These are phyloP conservation scores for Clunio marinus DNA, from an alignment of 2,888 invertebrate species.

Conservation along the genomic window DNA sequence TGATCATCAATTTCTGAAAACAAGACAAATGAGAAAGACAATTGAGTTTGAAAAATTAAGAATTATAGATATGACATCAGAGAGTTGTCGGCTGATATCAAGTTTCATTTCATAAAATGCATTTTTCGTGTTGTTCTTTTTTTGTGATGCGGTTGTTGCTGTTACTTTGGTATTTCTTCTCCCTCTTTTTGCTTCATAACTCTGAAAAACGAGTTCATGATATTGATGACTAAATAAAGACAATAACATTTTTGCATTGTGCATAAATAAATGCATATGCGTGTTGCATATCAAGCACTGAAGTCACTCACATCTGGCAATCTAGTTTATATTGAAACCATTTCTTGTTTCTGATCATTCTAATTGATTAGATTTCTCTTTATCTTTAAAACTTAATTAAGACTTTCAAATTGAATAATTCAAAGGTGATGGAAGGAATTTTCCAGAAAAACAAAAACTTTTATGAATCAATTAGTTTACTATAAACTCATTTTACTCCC, in stretches of 20 bases:
- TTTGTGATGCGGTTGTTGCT: not conserved
- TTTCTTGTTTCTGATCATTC: too few species aligned
- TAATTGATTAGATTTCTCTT: too few species aligned
- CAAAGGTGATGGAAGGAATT: not conserved
- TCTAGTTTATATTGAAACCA: too few species aligned
- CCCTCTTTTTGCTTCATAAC: not conserved
- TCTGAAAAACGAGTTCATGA: not conserved
- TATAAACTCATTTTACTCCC: not conserved
- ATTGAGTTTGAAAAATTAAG: constrained; percentile 4
- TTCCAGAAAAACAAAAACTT: too few species aligned
- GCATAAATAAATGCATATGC: not conserved
- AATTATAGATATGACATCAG: not conserved
- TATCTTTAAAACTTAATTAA: too few species aligned
- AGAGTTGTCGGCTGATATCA: not conserved
- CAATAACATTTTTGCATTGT: not conserved
- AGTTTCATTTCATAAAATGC: not conserved
- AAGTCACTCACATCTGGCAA: not conserved
- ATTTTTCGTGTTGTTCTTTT: not conserved
- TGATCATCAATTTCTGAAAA: not conserved
- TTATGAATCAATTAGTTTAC: constrained; percentile 2
- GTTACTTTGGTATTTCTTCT: not conserved
- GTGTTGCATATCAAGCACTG: not conserved
- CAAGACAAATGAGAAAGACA: not conserved
- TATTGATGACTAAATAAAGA: constrained; percentile 10
- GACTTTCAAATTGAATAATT: too few species aligned